Conservation (phyloP, 2,888 invertebrate species). For the Caenorhabditis japonica region DNA sequence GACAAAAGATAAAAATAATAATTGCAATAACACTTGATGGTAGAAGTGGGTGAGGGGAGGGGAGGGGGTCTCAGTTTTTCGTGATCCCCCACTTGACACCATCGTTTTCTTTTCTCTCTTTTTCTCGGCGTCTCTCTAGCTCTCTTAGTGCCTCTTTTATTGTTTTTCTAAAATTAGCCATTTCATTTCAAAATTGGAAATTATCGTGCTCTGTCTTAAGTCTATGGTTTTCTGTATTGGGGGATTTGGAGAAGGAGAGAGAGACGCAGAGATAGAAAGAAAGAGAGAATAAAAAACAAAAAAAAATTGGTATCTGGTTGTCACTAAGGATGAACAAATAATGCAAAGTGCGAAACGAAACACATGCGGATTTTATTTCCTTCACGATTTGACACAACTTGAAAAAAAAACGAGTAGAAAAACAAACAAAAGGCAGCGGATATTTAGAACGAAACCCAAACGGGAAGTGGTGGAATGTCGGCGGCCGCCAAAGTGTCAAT, state of each 20-base stretch:
- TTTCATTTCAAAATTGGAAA: slow-evolving; percentile 5
- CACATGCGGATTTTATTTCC: slow-evolving; percentile 11
- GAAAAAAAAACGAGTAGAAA: slow-evolving; percentile 8
- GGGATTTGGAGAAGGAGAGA: not conserved
- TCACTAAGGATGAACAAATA: no score
- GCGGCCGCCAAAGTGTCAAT: slow-evolving; percentile 22
- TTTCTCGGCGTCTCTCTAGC: slow-evolving; percentile 4
- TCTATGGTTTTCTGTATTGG: slow-evolving; percentile 8
- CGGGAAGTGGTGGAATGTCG: slow-evolving; percentile 32
- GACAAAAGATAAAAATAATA: no score
- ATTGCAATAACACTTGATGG: slow-evolving; percentile 13
- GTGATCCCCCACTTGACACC: slow-evolving; percentile 45
- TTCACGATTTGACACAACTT: slow-evolving; percentile 19
- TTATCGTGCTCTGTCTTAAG: slow-evolving; percentile 23
- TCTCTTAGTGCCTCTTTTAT: no score
- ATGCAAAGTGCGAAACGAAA: no score
- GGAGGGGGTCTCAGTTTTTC: slow-evolving; percentile 17
- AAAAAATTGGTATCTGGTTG: no score
- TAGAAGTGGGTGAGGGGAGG: no score
- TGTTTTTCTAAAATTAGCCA: no score
- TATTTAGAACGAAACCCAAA: slow-evolving; percentile 46
- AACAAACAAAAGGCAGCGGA: no score
- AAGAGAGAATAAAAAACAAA: no score
- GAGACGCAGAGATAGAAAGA: slow-evolving; percentile 1
- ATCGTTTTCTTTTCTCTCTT: not conserved